These are phyloP conservation scores for Garra rufa DNA, from an alignment of 2,113 vertebrate genomes.

Conservation along the genomic window DNA sequence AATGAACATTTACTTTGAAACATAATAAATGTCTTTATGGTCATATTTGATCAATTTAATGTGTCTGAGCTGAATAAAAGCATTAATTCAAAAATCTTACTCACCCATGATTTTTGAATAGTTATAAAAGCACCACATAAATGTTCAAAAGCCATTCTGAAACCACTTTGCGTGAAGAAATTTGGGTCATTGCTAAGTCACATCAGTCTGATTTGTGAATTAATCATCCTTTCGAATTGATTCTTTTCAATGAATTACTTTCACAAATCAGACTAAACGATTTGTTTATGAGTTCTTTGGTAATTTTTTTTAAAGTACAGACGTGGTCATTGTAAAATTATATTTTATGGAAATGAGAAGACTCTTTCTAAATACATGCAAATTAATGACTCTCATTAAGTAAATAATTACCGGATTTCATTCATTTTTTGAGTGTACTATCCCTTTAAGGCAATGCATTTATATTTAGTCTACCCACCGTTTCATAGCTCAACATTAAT, in stretches of 20 bases:
- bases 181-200: background rate
- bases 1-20: background rate
- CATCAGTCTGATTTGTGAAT: background rate
- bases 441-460: background rate
- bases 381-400: constrained; percentile 1
- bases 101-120: background rate
- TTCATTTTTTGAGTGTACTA: background rate
- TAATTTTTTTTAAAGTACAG: background rate
- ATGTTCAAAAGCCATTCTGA: background rate
- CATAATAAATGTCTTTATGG: too few relatives aligned
- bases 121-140: background rate
- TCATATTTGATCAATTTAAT: background rate
- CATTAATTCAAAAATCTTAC: background rate
- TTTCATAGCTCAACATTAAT: constrained; percentile 68
- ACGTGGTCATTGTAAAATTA: too few relatives aligned
- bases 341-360: too few relatives aligned
- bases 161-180: background rate
- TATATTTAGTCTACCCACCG: constrained; percentile 51
- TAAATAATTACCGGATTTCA: background rate
- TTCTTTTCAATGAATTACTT: background rate
- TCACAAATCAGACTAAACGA: background rate
- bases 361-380: too few relatives aligned
- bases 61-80: background rate
- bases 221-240: background rate
- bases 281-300: background rate